Base-by-base conservation (phyloP, 2,888 invertebrate species). In the Coleophora flavipennella region DNA sequence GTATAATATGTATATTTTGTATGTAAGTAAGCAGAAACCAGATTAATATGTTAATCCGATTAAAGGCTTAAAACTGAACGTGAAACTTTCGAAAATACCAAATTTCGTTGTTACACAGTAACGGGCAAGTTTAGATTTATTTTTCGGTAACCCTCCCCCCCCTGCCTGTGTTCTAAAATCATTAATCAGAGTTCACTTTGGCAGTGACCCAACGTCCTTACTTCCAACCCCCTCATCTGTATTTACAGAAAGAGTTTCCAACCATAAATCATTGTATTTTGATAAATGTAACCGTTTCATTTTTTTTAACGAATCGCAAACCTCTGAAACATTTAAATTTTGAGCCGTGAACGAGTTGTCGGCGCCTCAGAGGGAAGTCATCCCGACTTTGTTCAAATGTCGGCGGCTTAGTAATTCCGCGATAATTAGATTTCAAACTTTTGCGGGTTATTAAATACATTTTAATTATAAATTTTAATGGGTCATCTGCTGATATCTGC, bases 111-210 rank as follows among this genome's bases (percentile, higher is more conserved):
- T 47, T 36, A 39, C 35, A 34, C 40, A 13, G 27, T n/a, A 31
- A 40, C 26, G 44, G 43, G 53, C 60, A 69, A 70, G 62, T 71
- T 63, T 54, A 59, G 68, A 71, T 66, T 70, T 72, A 74, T 75
- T 76, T 71, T 71, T 64, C 59, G 55, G 57, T 53, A 60, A 71
- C 69, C 68, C 71, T 70, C 69, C 67, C 48, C 66, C n/a, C n/a
- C n/a, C n/a, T n/a, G 61, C 67, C 48, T 66, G 62, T 66, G 63
- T 64, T 75, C 67, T 66, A 72, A 77, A 79, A 73, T 77, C 79
- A 80, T 80, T 79, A 78, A 80, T 80, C 79, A 80, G 68, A 60
- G 66, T 75, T 67, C 76, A 76, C 75, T 79, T 80, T 80, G 80
- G 80, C 79, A 76, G 69, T 77, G 77, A 77, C 78, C 79, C 79